Percentiles rank a stretch among this genome's conserved stretches.
These are phyloP conservation scores for Sciaenops ocellatus DNA, from an alignment of 2,797 vertebrate genomes.

Conservation along the genomic window DNA sequence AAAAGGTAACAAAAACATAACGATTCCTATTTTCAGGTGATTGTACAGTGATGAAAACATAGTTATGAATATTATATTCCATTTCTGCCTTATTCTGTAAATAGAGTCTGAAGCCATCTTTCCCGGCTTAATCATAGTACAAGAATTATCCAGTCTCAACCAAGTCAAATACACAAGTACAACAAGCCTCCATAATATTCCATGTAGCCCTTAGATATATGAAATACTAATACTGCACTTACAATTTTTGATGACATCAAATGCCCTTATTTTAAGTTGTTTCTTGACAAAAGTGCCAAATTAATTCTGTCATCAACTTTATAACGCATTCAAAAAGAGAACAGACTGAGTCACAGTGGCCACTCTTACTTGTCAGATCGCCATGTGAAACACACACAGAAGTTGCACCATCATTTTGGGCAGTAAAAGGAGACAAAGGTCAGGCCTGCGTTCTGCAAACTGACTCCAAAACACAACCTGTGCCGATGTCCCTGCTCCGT, in stretches of 20 bases:
- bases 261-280: background rate
- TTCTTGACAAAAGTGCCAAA: slow-evolving; percentile 10
- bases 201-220: background rate
- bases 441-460: slow-evolving; percentile 3
- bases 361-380: background rate
- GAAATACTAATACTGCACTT: background rate
- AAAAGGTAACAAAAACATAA: too few relatives aligned
- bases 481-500: background rate
- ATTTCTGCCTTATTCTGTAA: too few relatives aligned
- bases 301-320: background rate
- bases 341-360: background rate
- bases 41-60: too few relatives aligned
- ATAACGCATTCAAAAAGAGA: background rate
- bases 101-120: background rate
- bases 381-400: slow-evolving; percentile 5
- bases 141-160: background rate
- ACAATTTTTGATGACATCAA: background rate
- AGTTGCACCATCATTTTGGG: background rate
- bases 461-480: background rate
- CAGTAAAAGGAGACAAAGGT: slow-evolving; percentile 38
- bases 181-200: background rate
- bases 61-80: too few relatives aligned
- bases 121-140: background rate
- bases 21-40: too few relatives aligned
- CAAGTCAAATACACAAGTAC: slow-evolving; percentile 7